Evolutionary conservation across 2,888 invertebrate genomes (phyloP).

Genomic region (Philhelius pedissequus): DNA sequence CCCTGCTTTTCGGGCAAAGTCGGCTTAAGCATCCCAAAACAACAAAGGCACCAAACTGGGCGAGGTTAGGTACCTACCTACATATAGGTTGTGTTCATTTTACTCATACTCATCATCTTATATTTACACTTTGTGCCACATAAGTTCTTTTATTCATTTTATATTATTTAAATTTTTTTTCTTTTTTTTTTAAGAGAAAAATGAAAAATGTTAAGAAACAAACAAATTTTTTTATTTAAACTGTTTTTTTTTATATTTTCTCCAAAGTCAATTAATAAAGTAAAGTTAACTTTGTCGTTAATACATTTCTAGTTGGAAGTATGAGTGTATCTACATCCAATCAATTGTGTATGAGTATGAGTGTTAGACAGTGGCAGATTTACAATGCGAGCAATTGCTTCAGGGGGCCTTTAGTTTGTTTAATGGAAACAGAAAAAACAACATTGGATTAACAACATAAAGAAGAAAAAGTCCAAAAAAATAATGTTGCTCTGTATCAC

Average conservation of each 20-base stretch:
- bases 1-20: constrained; percentile 44
- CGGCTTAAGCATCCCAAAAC: constrained; percentile 49
- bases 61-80: constrained; percentile 40
- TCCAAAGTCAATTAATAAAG: constrained; percentile 50
- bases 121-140: constrained; percentile 45
- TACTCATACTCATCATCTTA: constrained; percentile 24
- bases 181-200: constrained; percentile 21
- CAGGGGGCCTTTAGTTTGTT: too few species aligned
- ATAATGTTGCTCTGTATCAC: too few species aligned
- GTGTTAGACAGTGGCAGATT: neutral
- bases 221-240: constrained; percentile 47
- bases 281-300: constrained; percentile 23
- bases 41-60: constrained; percentile 61
- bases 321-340: neutral
- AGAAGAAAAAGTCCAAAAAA: too few species aligned
- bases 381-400: neutral
- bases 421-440: too few species aligned
- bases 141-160: constrained; percentile 57
- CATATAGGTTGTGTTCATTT: neutral
- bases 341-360: neutral
- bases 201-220: constrained; percentile 39
- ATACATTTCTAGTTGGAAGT: neutral
- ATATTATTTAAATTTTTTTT: constrained; percentile 17
- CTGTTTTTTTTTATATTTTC: constrained; percentile 33
- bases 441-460: too few species aligned